These are phyloP conservation scores for Apostichopus parvimensis DNA, from an alignment of 35 echinoderm and acorn worm genomes.

Conservation along the genomic window DNA sequence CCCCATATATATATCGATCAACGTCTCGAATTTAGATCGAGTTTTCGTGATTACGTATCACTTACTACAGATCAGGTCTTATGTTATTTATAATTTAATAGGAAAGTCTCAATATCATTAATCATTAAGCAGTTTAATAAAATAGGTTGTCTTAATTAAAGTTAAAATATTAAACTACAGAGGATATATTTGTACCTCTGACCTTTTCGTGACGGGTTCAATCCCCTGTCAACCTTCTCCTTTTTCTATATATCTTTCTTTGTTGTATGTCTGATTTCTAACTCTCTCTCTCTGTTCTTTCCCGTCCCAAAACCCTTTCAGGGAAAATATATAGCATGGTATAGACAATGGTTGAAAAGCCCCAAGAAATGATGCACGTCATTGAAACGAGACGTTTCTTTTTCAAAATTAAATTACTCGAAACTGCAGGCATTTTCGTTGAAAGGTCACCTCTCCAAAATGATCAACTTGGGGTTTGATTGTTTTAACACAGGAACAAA, in stretches of 20 bases:
- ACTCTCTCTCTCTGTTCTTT: too few species aligned
- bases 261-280: too few species aligned
- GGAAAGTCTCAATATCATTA: too few species aligned
- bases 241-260: too few species aligned
- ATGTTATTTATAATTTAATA: too few species aligned
- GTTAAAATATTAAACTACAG: neutral
- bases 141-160: neutral
- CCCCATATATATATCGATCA: too few species aligned
- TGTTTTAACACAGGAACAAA: too few species aligned
- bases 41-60: too few species aligned
- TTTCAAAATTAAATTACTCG: constrained; percentile 23
- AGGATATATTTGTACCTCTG: neutral
- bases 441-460: constrained; percentile 13
- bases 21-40: too few species aligned
- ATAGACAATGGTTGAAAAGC: neutral
- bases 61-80: too few species aligned
- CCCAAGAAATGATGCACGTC: neutral
- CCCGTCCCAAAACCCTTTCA: neutral
- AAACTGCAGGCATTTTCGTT: neutral
- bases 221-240: too few species aligned
- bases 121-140: too few species aligned
- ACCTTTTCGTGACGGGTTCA: neutral
- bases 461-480: neutral
- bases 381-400: constrained; percentile 1
- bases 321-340: neutral